Evolutionary conservation across 2,797 vertebrate genomes (phyloP).

Genomic region (Syngnathus acus): DNA sequence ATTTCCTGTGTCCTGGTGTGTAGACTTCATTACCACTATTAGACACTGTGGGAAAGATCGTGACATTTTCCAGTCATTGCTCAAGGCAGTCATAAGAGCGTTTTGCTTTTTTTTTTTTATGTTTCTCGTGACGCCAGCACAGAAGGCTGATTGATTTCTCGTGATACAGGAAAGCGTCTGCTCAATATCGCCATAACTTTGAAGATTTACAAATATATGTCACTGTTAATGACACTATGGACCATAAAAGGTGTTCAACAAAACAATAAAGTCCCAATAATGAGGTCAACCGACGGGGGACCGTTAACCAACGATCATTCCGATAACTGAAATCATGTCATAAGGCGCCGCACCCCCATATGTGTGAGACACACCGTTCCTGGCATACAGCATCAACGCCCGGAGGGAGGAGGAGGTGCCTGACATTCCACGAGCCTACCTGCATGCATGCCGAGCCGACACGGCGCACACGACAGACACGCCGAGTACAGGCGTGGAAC

Average conservation of each 20-base stretch:
- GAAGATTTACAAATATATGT: no score
- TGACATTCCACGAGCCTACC: slow-evolving; percentile 1
- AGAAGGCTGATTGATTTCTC: neutral
- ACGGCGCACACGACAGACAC: slow-evolving; percentile 24
- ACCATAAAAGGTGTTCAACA: neutral
- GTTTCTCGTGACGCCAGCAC: neutral
- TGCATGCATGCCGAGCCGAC: slow-evolving; percentile 33
- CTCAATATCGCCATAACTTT: neutral
- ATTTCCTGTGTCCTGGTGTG: neutral
- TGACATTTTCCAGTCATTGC: neutral
- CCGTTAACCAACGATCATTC: neutral
- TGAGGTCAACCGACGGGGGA: neutral
- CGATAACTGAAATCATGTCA: neutral
- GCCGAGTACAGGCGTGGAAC: slow-evolving; percentile 23
- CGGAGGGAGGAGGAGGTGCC: neutral
- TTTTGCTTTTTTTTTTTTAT: neutral
- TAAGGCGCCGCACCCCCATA: neutral
- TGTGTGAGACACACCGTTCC: neutral
- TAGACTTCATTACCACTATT: neutral
- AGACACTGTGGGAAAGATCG: neutral
- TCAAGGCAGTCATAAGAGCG: neutral
- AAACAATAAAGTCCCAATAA: neutral
- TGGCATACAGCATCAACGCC: neutral
- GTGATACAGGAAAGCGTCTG: no score
- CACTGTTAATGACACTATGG: neutral